Evolutionary conservation across 2,888 invertebrate genomes (phyloP), one percentile per base, ranked within the genome.

Genomic region (Ophraella communa): DNA sequence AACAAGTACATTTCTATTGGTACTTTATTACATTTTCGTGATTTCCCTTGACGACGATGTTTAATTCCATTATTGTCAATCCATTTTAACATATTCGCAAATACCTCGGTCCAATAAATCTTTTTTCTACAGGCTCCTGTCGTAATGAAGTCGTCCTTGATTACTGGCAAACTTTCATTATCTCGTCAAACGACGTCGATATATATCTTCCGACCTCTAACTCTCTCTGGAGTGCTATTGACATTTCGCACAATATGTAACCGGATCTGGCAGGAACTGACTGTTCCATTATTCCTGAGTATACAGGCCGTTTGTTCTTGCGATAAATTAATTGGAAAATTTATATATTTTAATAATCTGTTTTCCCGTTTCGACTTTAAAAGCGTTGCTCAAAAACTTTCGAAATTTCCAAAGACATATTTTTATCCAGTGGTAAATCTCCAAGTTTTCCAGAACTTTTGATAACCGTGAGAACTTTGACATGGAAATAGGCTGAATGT

Each of bases 101-200:
- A n/a, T n/a, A n/a, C n/a, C n/a, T n/a, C n/a, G n/a, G n/a, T n/a
- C n/a, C n/a, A n/a, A n/a, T n/a, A 11, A 30, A 30, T 30, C 10
- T 30, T 11, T 11, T 30, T 30, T 30, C 30, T 30, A 10, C 11
- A 30, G 2, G 30, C 30, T 30, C 3, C 30, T 11, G 11, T 30
- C 10, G 59, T 59, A 39, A 52, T 59, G 17, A 59, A 59, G 39
- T 27, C 51, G 24, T 30, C 27, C 42, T 59, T 59, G 23, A 59
- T 59, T 59, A 59, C 51, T 39, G n/a, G 24, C 42, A 27, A 52
- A 59, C 24, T 59, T 59, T 59, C 59, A 59, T 59, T 59, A 59
- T 59, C 51, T 52, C 59, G 27, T 59, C 59, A 59, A 59, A 42
- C 42, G 59, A 20, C 59, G 52, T 59, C 52, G 35, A 59, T 52